Percentiles rank a stretch among this genome's conserved stretches.
These are phyloP conservation scores for Fregata magnificens DNA, from an alignment of 2,113 vertebrate species.

Conservation along the genomic window DNA sequence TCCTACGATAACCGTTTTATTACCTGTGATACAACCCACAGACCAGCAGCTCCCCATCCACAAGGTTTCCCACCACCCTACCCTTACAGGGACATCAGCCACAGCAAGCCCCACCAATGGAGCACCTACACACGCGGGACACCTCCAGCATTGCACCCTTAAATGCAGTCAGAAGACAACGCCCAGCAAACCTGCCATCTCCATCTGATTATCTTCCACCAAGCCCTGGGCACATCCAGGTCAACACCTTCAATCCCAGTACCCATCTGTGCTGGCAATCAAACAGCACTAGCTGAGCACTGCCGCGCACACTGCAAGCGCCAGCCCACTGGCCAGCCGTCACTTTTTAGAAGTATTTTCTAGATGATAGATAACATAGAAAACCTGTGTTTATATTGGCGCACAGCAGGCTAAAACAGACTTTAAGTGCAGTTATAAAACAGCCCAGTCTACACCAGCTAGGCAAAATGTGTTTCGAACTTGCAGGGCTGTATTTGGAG, in stretches of 20 bases:
- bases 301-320: rapidly evolving
- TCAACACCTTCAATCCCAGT: neutral
- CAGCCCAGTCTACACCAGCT: neutral
- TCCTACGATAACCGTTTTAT: slow-evolving; percentile 47
- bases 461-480: neutral
- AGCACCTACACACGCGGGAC: neutral
- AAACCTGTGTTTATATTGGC: slow-evolving; percentile 11
- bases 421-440: neutral
- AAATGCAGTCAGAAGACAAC: rapidly evolving
- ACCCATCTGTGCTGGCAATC: neutral
- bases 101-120: rapidly evolving
- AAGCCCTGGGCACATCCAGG: neutral
- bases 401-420: neutral
- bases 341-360: neutral
- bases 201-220: neutral
- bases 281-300: neutral
- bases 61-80: neutral
- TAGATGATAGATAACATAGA: neutral
- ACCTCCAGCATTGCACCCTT: rapidly evolving
- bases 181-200: neutral
- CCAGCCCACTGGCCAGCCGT: neutral
- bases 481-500: neutral
- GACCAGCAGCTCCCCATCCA: neutral
- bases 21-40: slow-evolving; percentile 34
- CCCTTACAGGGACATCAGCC: neutral